These are phyloP conservation scores for Schizaphis graminum DNA, from an alignment of 2,888 invertebrate genomes.

Conservation along the genomic window DNA sequence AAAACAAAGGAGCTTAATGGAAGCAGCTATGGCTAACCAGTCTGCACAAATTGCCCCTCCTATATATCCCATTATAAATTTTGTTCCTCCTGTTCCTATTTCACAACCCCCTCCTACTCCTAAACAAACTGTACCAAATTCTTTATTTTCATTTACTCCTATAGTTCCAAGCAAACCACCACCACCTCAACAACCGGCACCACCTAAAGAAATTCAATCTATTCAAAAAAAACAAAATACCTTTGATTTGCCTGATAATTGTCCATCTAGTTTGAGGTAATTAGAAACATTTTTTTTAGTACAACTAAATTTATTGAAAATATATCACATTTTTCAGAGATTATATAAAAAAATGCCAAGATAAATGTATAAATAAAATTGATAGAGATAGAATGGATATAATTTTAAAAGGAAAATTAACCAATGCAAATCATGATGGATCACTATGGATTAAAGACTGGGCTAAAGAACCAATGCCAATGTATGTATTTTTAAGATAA, in stretches of 20 bases:
- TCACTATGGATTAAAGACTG: constrained; percentile 93
- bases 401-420: constrained; percentile 93
- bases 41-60: neutral
- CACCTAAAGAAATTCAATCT: constrained; percentile 28
- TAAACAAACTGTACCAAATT: constrained; percentile 28
- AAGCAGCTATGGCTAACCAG: constrained; percentile 45
- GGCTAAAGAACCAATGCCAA: constrained; percentile 93
- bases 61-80: constrained; percentile 26
- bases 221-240: constrained; percentile 67
- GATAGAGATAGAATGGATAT: constrained; percentile 96
- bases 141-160: constrained; percentile 50
- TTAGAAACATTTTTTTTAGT: constrained; percentile 36
- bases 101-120: constrained; percentile 18
- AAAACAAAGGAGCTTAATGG: constrained; percentile 55
- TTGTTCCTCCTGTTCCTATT: constrained; percentile 45
- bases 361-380: constrained; percentile 86
- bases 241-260: constrained; percentile 63
- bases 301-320: neutral
- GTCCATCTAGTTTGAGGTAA: constrained; percentile 59
- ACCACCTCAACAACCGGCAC: neutral
- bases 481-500: constrained; percentile 67
- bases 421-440: constrained; percentile 89
- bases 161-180: constrained; percentile 50
- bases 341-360: constrained; percentile 93
- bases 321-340: constrained; percentile 70